These are phyloP conservation scores for Cossypha heuglini DNA, from an alignment of 2,797 vertebrate species.

Conservation along the genomic window DNA sequence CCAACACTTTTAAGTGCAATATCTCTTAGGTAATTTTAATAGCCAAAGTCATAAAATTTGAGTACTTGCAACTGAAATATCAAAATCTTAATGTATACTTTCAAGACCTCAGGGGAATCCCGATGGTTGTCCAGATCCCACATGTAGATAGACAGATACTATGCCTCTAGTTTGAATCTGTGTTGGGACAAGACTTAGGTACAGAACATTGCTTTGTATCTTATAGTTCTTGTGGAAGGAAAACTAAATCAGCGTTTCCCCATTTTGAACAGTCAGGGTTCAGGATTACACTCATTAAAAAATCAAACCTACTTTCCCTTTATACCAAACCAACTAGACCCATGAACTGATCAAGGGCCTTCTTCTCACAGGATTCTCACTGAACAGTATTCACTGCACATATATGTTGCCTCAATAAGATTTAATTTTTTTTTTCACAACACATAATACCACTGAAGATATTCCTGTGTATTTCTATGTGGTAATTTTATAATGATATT, in stretches of 20 bases:
- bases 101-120: background rate
- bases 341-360: background rate
- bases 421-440: background rate
- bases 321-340: background rate
- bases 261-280: background rate
- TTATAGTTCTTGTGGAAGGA: background rate
- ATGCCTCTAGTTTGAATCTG: background rate
- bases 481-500: background rate
- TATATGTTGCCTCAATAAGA: background rate
- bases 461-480: background rate
- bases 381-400: background rate
- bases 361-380: background rate
- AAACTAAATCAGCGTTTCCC: background rate
- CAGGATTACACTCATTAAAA: background rate
- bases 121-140: background rate
- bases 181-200: background rate
- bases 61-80: background rate
- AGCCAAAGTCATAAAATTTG: rapidly evolving
- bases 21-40: background rate
- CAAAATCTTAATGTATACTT: background rate
- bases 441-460: rapidly evolving
- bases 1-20: background rate
- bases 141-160: background rate
- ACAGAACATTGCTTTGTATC: rapidly evolving
- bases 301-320: background rate